Base-by-base conservation (phyloP, 64 coral and sea anemone species). In the Pocillopora verrucosa region DNA sequence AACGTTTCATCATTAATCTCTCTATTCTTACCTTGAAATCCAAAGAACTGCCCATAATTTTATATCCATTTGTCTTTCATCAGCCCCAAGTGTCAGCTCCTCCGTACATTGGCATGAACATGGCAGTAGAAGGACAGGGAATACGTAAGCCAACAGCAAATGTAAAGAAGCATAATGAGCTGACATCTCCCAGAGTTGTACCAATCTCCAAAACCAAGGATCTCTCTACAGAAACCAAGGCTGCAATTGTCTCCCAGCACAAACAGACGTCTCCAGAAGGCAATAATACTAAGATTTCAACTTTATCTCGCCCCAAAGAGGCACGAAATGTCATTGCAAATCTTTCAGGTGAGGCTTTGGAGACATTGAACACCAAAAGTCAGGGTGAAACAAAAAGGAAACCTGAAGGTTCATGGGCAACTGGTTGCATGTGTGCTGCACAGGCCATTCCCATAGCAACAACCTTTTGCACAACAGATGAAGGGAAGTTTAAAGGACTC, bases 41-140 rank as follows among this genome's bases (percentile, higher is more conserved):
- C 19, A 17, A 19, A 16, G 25, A 60, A 62, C 20, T 30, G 30
- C 30, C 59, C 16, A 34, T 58, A 36, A 36, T 16, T 36, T 22
- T 36, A 9, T 24, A 37, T 10, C 30, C 9, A 16, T 88, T 59
- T 36, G 34, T 80, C 24, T 35, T 0, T 78, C 58, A 84, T 13
- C 74, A 99, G 97, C 73, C 97, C 0, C 93, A 83, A 45, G 84
- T 99, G 16, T 84, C 89, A 57, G 91, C 97, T 5, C 97, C 97
- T 19, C 97, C 97, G 7, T 99, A 99, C 34, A 99, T 99, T 68
- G 97, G 97, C 13, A 92, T 99, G 22, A 99, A 91, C 73, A 56
- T 99, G 64, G 78, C 86, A 11, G 84, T 99, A 0, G 94, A 95
- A 88, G 97, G 97, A 0, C 83, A 95, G 58, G 94, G 92, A 76